A percentile compares a stretch with the other conserved stretches of the same genome.
Evolutionary conservation across 1,140 invertebrate species (phyloP).

Genomic region (Lanistes nyassanus): DNA sequence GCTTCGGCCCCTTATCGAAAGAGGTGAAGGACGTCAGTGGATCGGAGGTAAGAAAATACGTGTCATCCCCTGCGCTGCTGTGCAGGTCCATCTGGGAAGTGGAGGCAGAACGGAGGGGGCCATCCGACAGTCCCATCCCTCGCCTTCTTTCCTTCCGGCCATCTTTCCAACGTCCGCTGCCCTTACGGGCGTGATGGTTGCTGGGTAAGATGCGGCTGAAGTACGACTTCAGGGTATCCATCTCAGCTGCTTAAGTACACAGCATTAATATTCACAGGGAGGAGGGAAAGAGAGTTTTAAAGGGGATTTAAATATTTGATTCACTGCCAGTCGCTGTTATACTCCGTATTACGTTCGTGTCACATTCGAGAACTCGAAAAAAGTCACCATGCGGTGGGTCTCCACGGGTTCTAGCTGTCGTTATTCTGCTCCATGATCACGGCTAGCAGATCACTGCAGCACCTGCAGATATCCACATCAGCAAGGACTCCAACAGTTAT

Average conservation of each 20-base stretch:
- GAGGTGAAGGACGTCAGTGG: conserved; percentile 22
- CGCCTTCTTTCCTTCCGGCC: conserved; percentile 12
- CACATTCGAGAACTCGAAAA: background rate
- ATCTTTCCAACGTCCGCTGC: conserved; percentile 26
- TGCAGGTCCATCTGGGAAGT: conserved; percentile 29
- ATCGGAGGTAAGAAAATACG: conserved; percentile 3
- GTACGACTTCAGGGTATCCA: conserved; percentile 40
- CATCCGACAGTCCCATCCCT: conserved; percentile 3
- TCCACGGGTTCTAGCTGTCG: background rate
- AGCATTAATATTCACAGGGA: background rate
- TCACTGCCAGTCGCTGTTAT: background rate
- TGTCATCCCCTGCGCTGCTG: background rate
- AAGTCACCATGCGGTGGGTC: background rate
- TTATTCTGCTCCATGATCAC: background rate
- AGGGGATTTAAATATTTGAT: background rate
- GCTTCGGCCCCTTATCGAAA: conserved; percentile 18
- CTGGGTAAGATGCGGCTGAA: conserved; percentile 35
- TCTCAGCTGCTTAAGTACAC: background rate
- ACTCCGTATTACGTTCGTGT: background rate
- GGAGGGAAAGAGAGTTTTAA: background rate
- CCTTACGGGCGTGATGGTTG: conserved; percentile 25
- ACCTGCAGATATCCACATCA: no score
- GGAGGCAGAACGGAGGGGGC: conserved; percentile 24
- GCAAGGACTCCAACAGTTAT: no score
- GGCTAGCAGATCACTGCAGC: background rate